A percentile compares a stretch with the other conserved stretches of the same genome.
phyloP scores from a whole-genome alignment of 2,888 invertebrate species.

The Euclidia mi region DNA sequence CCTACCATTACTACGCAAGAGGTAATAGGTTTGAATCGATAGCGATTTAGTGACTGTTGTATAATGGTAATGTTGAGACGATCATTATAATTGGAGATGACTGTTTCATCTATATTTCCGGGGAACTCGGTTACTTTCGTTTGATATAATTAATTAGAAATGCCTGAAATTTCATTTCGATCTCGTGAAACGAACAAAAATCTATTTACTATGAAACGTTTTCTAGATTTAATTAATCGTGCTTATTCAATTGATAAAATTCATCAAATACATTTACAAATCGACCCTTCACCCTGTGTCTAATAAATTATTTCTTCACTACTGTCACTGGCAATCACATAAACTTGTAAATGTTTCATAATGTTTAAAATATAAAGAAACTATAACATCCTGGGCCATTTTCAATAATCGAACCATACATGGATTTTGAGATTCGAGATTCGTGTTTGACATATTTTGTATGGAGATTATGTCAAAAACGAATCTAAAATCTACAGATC shows the following conservation, averaged over 20 bases:
- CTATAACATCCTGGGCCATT: no score
- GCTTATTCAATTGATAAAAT: constrained; percentile 4
- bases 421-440: no score
- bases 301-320: background rate
- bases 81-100: constrained; percentile 48
- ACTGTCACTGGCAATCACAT: no score
- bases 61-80: constrained; percentile 29
- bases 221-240: constrained; percentile 2
- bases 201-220: background rate
- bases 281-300: background rate
- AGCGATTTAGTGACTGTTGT: constrained; percentile 24
- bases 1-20: constrained; percentile 21
- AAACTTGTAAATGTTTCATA: background rate
- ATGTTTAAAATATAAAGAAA: no score
- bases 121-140: constrained; percentile 34
- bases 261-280: constrained; percentile 1
- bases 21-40: constrained; percentile 23
- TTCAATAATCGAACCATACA: no score
- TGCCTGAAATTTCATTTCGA: constrained; percentile 15
- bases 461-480: no score
- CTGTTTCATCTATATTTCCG: constrained; percentile 31
- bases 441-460: no score
- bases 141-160: constrained; percentile 38
- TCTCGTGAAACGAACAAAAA: constrained; percentile 10
- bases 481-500: no score